phyloP scores from a whole-genome alignment of 2,888 invertebrate species.

The Byasa hedistus region DNA sequence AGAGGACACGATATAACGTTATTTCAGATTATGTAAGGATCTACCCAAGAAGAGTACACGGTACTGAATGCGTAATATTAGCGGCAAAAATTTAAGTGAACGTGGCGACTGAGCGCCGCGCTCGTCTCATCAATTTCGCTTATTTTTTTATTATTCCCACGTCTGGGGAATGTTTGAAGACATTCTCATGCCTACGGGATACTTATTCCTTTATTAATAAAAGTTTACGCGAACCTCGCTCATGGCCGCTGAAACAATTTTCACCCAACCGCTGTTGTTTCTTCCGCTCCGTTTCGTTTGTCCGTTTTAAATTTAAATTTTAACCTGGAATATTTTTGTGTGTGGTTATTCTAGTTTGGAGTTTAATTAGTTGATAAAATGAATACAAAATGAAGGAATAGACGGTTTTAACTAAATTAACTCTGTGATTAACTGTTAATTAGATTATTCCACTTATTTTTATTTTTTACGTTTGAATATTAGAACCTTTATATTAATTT shows the following conservation, averaged over 20 bases:
- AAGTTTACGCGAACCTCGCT: constrained; percentile 56
- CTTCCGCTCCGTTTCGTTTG: constrained; percentile 46
- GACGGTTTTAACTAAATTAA: background rate
- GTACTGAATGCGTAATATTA: constrained; percentile 20
- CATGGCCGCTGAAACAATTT: constrained; percentile 41
- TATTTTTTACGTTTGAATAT: no score
- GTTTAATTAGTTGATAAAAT: background rate
- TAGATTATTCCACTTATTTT: background rate
- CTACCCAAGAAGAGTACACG: background rate
- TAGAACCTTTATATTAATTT: no score
- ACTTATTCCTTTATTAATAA: constrained; percentile 72
- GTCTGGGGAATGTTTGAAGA: constrained; percentile 55
- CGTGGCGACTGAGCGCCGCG: constrained; percentile 36
- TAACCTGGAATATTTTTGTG: constrained; percentile 23
- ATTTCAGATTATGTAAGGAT: no score
- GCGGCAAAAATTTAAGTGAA: constrained; percentile 23
- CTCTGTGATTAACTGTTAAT: background rate
- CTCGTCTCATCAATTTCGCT: constrained; percentile 62
- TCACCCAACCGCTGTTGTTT: constrained; percentile 36
- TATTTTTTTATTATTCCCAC: constrained; percentile 62
- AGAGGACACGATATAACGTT: no score
- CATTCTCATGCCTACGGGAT: constrained; percentile 52
- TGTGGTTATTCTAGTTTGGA: background rate
- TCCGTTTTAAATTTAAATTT: constrained; percentile 40
- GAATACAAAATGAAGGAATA: background rate